Conservation (phyloP, 1,140 invertebrate species). For the Argopecten irradians region DNA sequence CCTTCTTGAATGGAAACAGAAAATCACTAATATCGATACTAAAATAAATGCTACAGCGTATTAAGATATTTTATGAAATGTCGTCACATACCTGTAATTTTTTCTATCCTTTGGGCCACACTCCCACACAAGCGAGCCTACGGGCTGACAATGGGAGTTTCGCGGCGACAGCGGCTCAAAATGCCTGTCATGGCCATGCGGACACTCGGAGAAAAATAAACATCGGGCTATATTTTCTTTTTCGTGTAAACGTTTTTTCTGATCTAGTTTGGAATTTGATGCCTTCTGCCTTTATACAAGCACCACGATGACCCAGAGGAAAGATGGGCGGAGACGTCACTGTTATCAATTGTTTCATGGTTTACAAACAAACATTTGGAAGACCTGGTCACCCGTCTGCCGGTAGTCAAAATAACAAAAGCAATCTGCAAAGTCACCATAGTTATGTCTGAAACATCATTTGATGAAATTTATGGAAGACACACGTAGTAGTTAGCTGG, state of each 20-base stretch:
- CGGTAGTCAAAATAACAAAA: not conserved
- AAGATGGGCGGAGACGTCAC: not conserved
- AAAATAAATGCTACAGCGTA: too few species aligned
- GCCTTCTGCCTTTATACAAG: not conserved
- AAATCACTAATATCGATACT: too few species aligned
- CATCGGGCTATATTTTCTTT: not conserved
- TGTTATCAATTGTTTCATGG: not conserved
- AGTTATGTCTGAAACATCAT: too few species aligned
- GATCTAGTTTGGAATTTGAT: not conserved
- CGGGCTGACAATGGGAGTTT: not conserved
- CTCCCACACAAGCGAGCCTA: not conserved
- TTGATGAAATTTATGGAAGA: too few species aligned
- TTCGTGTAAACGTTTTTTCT: not conserved
- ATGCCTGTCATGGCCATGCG: not conserved
- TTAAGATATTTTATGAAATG: not conserved
- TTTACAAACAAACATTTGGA: not conserved
- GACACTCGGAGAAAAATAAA: constrained; percentile 16
- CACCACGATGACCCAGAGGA: not conserved
- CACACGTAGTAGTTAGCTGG: too few species aligned
- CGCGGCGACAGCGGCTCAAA: not conserved
- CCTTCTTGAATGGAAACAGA: too few species aligned
- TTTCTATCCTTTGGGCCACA: not conserved
- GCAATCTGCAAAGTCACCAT: not conserved
- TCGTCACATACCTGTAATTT: not conserved
- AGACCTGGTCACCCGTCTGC: not conserved